Conservation (phyloP, 2,888 invertebrate species). For the Mantis religiosa region DNA sequence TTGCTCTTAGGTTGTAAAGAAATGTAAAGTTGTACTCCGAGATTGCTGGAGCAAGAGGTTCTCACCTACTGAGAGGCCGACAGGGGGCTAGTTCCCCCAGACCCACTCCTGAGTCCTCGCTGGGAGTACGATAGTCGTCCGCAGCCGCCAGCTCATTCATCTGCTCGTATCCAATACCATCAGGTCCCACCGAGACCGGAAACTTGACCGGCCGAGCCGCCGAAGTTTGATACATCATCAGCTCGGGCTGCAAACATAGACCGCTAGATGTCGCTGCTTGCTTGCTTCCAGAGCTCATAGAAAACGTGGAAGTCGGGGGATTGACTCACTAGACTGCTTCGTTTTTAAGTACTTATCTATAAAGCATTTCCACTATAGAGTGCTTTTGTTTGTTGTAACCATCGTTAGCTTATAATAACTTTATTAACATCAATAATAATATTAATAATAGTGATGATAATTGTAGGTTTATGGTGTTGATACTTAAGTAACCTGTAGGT, state of each 20-base stretch:
- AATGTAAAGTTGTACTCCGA: background rate
- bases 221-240: constrained; percentile 22
- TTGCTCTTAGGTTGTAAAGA: background rate
- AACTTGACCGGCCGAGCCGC: constrained; percentile 32
- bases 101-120: constrained; percentile 93
- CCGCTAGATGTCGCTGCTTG: background rate
- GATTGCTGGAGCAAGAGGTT: background rate
- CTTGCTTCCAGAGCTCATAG: background rate
- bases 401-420: too few species aligned
- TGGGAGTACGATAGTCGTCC: constrained; percentile 64
- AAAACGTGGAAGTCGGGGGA: background rate
- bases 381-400: too few species aligned
- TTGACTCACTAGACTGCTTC: background rate
- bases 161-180: constrained; percentile 24
- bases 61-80: background rate
- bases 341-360: background rate
- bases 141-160: constrained; percentile 29
- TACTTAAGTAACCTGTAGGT: too few species aligned
- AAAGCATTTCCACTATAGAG: too few species aligned
- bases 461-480: too few species aligned
- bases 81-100: constrained; percentile 52
- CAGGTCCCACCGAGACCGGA: constrained; percentile 27
- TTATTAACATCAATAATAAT: too few species aligned
- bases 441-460: too few species aligned
- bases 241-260: constrained; percentile 30